These are phyloP conservation scores for Allolobophora icterica DNA, from an alignment of 2,888 invertebrate genomes.

Conservation along the genomic window DNA sequence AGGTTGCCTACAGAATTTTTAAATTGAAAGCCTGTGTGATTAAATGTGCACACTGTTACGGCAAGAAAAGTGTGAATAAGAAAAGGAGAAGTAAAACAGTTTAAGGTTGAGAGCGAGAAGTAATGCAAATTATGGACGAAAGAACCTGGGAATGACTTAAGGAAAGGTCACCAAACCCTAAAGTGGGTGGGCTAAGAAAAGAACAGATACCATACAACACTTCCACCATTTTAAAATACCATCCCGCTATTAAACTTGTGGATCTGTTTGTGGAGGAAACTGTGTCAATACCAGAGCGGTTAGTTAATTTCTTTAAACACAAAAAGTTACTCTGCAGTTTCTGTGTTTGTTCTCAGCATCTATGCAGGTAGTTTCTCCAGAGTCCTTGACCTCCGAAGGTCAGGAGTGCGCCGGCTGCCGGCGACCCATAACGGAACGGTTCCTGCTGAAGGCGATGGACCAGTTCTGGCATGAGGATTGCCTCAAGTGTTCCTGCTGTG, in stretches of 20 bases:
- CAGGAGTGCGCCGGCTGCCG: slow-evolving; percentile 73
- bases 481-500: slow-evolving; percentile 84
- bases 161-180: background rate
- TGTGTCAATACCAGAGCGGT: background rate
- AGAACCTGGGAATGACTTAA: no score
- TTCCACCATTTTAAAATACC: no score
- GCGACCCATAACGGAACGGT: slow-evolving; percentile 79
- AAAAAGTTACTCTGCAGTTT: background rate
- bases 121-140: no score
- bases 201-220: no score
- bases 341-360: background rate
- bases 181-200: background rate
- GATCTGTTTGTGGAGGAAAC: background rate
- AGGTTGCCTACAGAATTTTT: no score
- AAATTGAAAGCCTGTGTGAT: no score
- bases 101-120: background rate
- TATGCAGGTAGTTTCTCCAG: slow-evolving; percentile 22
- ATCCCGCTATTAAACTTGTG: background rate
- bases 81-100: no score
- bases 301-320: background rate
- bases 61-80: no score
- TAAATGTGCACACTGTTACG: no score
- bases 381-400: slow-evolving; percentile 26
- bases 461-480: slow-evolving; percentile 94
- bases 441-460: slow-evolving; percentile 82